phyloP scores from a whole-genome alignment of 64 coral and sea anemone species.

The Montipora cactus region DNA sequence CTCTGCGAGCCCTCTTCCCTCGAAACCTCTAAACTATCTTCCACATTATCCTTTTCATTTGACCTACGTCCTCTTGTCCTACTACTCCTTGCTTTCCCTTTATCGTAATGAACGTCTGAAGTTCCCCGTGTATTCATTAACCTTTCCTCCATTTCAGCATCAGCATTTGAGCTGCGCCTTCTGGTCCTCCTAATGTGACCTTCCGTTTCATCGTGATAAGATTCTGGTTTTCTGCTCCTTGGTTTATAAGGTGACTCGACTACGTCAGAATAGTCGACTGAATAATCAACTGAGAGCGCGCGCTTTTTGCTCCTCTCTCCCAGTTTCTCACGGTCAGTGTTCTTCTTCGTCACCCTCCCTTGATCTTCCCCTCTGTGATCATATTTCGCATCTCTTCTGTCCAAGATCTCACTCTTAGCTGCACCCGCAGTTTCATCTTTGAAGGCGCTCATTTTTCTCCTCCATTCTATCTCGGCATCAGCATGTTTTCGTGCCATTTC shows the following conservation, averaged over 20 bases:
- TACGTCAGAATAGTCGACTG: background rate
- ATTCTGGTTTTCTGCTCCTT: background rate
- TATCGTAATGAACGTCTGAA: background rate
- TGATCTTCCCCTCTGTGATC: background rate
- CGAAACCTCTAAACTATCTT: background rate
- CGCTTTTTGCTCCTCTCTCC: background rate
- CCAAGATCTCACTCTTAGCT: background rate
- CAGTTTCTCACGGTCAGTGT: background rate
- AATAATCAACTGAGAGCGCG: background rate
- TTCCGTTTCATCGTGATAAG: background rate
- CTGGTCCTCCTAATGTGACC: background rate
- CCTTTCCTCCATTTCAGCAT: background rate
- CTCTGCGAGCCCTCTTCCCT: background rate
- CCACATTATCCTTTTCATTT: background rate
- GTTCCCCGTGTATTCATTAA: background rate
- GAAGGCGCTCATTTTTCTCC: background rate
- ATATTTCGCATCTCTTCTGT: background rate
- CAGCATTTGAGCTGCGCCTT: background rate
- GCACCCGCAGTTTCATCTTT: background rate
- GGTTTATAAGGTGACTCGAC: background rate
- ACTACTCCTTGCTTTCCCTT: background rate
- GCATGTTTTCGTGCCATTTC: conserved; percentile 22
- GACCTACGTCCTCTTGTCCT: background rate
- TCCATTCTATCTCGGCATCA: conserved; percentile 26
- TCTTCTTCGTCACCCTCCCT: background rate